Evolutionary conservation across 1,140 invertebrate species (phyloP), one percentile per base, ranked within the genome.

Genomic region (Pogonomyrmex californicus): DNA sequence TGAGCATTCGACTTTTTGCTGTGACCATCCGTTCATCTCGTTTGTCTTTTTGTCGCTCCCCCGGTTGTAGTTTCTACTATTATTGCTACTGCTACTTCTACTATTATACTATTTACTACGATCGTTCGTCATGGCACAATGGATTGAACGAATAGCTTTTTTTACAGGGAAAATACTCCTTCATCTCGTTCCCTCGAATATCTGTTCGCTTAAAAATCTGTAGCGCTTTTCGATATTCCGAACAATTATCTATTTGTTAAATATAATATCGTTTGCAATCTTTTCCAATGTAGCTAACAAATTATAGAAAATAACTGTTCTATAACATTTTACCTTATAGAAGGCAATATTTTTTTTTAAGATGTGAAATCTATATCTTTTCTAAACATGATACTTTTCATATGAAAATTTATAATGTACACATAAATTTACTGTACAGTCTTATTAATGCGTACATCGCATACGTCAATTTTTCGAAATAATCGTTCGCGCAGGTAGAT

Each of bases 1-100:
- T 75, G 79, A 75, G 81, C 88, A 92, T 91, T 91, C 90, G 89
- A 90, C 82, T 90, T 90, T 86, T 88, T 88, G 51, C 63, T 51
- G 68, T 38, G 33, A 47, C 68, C 79, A 60, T 82, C 68, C 79
- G 79, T 83, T 83, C 79, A 83, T 83, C 79, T 62, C 85, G 86
- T 91, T 90, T 89, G 87, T 88, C 89, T 90, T 90, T 91, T 91
- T 88, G 79, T 88, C 83, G 56, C 58, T 51, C 54, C 54, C 51
- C 54, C 75, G 58, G 82, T 86, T 83, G 88, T 90, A 77, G 85
- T 87, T 87, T 75, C 68, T 30, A 63, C 73, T 85, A 76, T 60
- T 47, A 65, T 36, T 86, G 51, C 33, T 71, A 58, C 66, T 36
- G 38, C 62, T 54, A 79, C 47, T 41, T 63, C 49, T 38, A 63